Evolutionary conservation across 1,140 invertebrate genomes (phyloP).

Genomic region (Drosophila lacertosa): DNA sequence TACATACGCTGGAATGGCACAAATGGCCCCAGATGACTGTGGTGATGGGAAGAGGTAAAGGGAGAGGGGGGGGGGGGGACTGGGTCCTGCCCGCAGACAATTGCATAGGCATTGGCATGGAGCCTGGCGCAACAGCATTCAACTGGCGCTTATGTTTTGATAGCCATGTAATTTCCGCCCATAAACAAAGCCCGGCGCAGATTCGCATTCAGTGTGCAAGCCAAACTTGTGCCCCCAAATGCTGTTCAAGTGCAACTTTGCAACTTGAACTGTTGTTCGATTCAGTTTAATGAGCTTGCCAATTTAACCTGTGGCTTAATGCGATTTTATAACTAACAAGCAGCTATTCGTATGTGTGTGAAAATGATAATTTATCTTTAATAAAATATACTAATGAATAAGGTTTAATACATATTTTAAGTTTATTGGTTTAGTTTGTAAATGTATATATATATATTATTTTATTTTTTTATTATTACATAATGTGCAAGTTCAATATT

Average conservation of each 20-base stretch:
- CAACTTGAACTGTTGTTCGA: slow-evolving; percentile 2
- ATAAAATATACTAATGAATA: no score
- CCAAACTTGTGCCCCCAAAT: neutral
- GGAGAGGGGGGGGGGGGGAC: neutral
- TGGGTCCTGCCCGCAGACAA: slow-evolving; percentile 53
- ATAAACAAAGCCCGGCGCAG: slow-evolving; percentile 55
- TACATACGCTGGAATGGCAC: slow-evolving; percentile 15
- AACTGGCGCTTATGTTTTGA: slow-evolving; percentile 78
- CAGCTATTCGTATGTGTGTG: neutral
- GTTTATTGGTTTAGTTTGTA: no score
- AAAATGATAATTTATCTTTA: neutral
- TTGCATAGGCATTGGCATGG: slow-evolving; percentile 51
- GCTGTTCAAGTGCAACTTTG: slow-evolving; percentile 29
- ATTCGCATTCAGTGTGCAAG: slow-evolving; percentile 4
- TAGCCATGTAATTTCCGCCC: slow-evolving; percentile 78
- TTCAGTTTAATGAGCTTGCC: slow-evolving; percentile 30
- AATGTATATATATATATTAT: no score
- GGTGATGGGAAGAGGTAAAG: neutral
- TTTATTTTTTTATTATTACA: no score
- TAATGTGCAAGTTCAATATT: no score
- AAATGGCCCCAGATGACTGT: no score
- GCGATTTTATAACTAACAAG: neutral
- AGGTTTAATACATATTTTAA: no score
- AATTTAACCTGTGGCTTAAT: slow-evolving; percentile 13
- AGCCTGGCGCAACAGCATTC: slow-evolving; percentile 53